Base-by-base conservation (phyloP, 2,113 vertebrate genomes). In the Odontesthes bonariensis region DNA sequence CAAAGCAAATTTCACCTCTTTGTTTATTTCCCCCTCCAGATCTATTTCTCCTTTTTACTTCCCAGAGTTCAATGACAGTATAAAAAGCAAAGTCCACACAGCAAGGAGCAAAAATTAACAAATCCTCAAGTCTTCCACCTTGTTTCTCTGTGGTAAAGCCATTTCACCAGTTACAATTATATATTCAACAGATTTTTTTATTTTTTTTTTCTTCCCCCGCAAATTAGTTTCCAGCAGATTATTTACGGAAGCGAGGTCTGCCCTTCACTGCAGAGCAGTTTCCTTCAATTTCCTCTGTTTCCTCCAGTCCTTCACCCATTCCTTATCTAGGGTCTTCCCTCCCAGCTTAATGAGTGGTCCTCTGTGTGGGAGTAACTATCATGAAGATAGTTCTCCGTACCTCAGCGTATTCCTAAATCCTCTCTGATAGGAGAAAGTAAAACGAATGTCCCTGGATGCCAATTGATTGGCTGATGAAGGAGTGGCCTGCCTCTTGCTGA, bases 361-460 rank as follows among this genome's bases (percentile, higher is more conserved):
- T 77, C 66, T 78, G 72, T 73, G 81, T 84, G 73, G 82, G 82
- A 80, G 63, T 67, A 62, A 66, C 85, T 58, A 75, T 92, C 73
- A 77, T 92, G 86, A 86, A 73, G 92, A 93, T 84, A 91, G 82
- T 59, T 75, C 91, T 69, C 65, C 68, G 89, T 79, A 74, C 65
- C 88, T 76, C 38, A 47, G 73, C 73, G 79, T 85, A 79, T 73
- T 82, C 92, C 70, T 69, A 93, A 93, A 88, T 92, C 52, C 42
- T 55, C 13, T 49, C 46, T 78, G 75, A 81, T 86, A 77, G 71
- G 83, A 85, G 1, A 73, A 90, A 82, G 56, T 81, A 82, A 93
- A 95, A 94, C 75, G 82, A 94, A 94, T 92, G 8, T 75, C 75
- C 91, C 83, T 83, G 89, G 90, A 94, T 92, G 88, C 77, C 67